Evolutionary conservation across 2,888 invertebrate species (phyloP), one percentile per base, ranked within the genome.

Genomic region (Seira musarum): DNA sequence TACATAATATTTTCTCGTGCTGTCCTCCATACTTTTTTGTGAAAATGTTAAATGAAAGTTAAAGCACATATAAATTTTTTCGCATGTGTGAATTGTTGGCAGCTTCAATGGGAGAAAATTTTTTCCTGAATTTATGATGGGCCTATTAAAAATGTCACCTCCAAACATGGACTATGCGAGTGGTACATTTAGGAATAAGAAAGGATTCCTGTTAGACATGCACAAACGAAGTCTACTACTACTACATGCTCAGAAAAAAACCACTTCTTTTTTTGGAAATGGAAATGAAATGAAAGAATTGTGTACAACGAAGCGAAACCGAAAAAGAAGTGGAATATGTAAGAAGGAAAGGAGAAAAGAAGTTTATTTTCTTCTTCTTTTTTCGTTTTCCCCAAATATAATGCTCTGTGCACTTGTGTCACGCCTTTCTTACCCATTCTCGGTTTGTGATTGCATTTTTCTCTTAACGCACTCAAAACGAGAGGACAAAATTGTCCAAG

Each of bases 361-460:
- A 75, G 69, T 64, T n/a, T 53, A 53, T 53, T 53, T 53, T 53
- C 15, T 53, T 30, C 30, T 30, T 30, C 30, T 8, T 30, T 30
- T 53, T 53, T 70, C 70, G 25, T 69, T 78, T 61, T 64, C 46
- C 57, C 61, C 21, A 67, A 78, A 78, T 72, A 78, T 71, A 78
- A 78, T 72, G 72, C 78, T 63, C 61, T 63, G 67, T 61, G 67
- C 79, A 79, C 79, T 79, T 79, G 79, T 79, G 79, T 79, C 79
- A 79, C 79, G 79, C 79, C 79, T 79, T 79, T 78, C 72, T 79
- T 79, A 72, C 72, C 79, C 72, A 79, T 79, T 79, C 79, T 79
- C 79, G 79, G 57, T 79, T 79, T 79, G 79, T 79, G 79, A 79
- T 79, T 79, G 72, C 79, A 79, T 79, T 79, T 79, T 73, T 65